A percentile compares a stretch with the other conserved stretches of the same genome.
phyloP scores from a whole-genome alignment of 1,140 invertebrate genomes.

The Aphelinus atriplicis region DNA sequence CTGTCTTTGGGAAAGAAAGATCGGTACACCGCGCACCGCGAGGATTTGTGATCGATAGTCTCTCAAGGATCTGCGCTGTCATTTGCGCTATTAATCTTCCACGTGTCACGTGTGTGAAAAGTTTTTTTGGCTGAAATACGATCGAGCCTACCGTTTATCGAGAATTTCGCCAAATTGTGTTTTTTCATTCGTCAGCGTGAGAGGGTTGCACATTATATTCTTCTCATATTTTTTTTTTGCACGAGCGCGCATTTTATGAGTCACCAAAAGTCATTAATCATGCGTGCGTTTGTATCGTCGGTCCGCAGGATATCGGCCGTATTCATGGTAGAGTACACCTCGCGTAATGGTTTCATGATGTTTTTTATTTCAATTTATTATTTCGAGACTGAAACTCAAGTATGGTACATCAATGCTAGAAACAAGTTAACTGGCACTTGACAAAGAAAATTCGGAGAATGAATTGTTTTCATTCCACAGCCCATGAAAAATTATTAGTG shows the following conservation, averaged over 20 bases:
- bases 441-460: no score
- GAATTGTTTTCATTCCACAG: no score
- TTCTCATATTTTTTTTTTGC: conserved; percentile 11
- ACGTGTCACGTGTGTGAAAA: conserved; percentile 11
- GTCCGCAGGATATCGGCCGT: neutral
- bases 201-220: conserved; percentile 26
- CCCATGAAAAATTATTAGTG: no score
- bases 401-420: no score
- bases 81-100: conserved; percentile 33
- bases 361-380: no score
- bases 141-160: conserved; percentile 38
- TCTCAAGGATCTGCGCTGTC: conserved; percentile 32
- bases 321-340: conserved; percentile 1
- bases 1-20: no score
- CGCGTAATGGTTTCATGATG: no score
- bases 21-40: neutral
- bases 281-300: neutral
- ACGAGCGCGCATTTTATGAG: conserved; percentile 12
- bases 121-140: conserved; percentile 2
- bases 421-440: no score
- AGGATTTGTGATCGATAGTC: conserved; percentile 29
- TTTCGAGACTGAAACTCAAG: no score
- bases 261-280: conserved; percentile 39
- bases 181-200: conserved; percentile 36
- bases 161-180: conserved; percentile 40